phyloP scores from a whole-genome alignment of 2,113 vertebrate genomes.

The Nibea albiflora region DNA sequence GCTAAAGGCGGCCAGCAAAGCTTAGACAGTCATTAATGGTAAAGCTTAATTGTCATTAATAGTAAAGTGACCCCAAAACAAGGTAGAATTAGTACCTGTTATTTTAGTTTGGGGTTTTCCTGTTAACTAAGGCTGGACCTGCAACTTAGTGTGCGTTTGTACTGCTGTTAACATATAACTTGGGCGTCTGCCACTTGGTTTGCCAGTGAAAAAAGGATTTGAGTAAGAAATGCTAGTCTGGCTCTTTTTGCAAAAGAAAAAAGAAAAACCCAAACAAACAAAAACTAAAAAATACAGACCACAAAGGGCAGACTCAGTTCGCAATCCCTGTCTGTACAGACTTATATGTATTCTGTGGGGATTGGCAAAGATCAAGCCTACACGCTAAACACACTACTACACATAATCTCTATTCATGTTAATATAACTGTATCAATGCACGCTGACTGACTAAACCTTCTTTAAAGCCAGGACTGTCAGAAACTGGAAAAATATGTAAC shows the following conservation, averaged over 20 bases:
- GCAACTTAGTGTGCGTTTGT: background rate
- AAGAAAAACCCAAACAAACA: too few relatives aligned
- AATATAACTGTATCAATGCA: constrained; percentile 11
- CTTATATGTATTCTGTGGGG: background rate
- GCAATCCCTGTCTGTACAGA: background rate
- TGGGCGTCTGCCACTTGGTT: background rate
- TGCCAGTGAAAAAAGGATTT: background rate
- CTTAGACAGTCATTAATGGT: background rate
- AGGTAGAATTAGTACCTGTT: background rate
- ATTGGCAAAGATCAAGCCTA: background rate
- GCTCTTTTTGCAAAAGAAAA: background rate
- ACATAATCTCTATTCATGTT: background rate
- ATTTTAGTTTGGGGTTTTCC: background rate
- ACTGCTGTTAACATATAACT: constrained; percentile 9
- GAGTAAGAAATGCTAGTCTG: background rate
- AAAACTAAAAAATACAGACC: background rate
- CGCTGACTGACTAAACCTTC: constrained; percentile 21
- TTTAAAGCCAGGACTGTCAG: constrained; percentile 18
- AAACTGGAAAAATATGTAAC: constrained; percentile 34
- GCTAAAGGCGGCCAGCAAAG: background rate
- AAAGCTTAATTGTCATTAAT: background rate
- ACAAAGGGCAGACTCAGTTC: background rate
- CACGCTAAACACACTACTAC: background rate
- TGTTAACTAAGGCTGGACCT: background rate
- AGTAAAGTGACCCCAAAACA: background rate